Evolutionary conservation across 2,797 vertebrate species (phyloP).

Genomic region (Echiichthys vipera): DNA sequence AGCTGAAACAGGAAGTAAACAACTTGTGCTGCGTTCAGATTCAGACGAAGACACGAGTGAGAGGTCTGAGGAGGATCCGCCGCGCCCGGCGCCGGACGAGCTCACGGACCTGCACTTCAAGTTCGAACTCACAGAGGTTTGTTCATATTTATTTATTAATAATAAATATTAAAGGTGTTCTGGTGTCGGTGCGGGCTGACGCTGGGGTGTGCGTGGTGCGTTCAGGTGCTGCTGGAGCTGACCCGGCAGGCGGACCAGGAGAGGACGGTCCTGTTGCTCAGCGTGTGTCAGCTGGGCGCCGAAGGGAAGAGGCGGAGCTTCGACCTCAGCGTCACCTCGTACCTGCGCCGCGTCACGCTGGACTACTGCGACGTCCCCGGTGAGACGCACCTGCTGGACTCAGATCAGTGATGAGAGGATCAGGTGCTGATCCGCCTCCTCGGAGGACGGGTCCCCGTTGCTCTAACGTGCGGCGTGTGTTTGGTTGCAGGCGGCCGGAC

Average conservation of each 20-base stretch:
- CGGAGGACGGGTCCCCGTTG: too few species aligned
- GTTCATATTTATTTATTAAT: conserved; percentile 20
- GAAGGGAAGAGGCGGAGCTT: conserved; percentile 89
- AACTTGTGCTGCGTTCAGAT: conserved; percentile 78
- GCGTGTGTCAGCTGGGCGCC: conserved; percentile 90
- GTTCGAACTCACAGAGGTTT: conserved; percentile 93
- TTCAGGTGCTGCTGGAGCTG: conserved; percentile 89
- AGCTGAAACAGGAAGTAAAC: background rate
- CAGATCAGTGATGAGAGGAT: too few species aligned
- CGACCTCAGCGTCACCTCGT: conserved; percentile 87
- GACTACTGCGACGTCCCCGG: conserved; percentile 90
- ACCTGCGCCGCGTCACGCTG: conserved; percentile 89
- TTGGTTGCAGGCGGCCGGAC: conserved; percentile 80
- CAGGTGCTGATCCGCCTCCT: too few species aligned
- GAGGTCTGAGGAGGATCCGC: conserved; percentile 77
- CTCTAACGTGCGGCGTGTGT: too few species aligned
- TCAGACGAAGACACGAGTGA: conserved; percentile 92
- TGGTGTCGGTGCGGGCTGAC: too few species aligned
- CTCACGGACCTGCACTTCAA: conserved; percentile 90
- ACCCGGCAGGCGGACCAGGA: conserved; percentile 88
- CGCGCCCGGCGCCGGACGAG: conserved; percentile 82
- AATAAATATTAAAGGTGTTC: too few species aligned
- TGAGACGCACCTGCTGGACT: too few species aligned
- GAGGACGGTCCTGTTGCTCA: conserved; percentile 87
- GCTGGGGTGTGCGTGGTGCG: too few species aligned